These are phyloP conservation scores for Tragelaphus imberbis DNA, from an alignment of 2,113 vertebrate species.

Conservation along the genomic window DNA sequence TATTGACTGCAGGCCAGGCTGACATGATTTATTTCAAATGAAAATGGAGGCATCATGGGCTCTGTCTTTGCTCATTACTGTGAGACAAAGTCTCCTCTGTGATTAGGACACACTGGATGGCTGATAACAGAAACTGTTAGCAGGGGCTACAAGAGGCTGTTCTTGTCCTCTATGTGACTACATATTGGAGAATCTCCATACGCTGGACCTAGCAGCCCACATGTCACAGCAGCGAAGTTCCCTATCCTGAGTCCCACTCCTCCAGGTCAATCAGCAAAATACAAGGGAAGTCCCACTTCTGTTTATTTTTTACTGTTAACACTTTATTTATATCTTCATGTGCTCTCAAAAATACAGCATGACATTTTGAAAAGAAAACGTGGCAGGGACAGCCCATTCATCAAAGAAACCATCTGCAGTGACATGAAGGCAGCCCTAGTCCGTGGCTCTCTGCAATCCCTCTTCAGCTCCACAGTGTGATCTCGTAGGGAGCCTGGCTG, in stretches of 20 bases:
- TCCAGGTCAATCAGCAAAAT: neutral
- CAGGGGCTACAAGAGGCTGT: neutral
- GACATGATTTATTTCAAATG: slow-evolving; percentile 25
- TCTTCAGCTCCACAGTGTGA: neutral
- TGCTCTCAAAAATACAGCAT: neutral
- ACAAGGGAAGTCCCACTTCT: neutral
- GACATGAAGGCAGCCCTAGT: neutral
- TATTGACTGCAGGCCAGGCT: neutral
- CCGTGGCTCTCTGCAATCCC: fast-evolving
- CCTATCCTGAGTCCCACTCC: neutral
- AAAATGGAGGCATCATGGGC: neutral
- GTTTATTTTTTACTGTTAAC: neutral
- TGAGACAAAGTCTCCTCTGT: neutral
- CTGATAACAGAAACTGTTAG: neutral
- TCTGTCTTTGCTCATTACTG: neutral
- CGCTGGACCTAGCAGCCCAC: neutral
- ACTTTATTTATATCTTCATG: neutral
- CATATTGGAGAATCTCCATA: neutral
- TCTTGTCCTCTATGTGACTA: neutral
- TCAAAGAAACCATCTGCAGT: neutral
- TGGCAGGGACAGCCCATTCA: neutral
- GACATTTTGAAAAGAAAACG: slow-evolving; percentile 3
- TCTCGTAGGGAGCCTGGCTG: neutral
- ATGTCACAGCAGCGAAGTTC: neutral
- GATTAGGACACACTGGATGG: neutral